These are phyloP conservation scores for Neoascia interrupta DNA, from an alignment of 2,888 invertebrate species.

Conservation along the genomic window DNA sequence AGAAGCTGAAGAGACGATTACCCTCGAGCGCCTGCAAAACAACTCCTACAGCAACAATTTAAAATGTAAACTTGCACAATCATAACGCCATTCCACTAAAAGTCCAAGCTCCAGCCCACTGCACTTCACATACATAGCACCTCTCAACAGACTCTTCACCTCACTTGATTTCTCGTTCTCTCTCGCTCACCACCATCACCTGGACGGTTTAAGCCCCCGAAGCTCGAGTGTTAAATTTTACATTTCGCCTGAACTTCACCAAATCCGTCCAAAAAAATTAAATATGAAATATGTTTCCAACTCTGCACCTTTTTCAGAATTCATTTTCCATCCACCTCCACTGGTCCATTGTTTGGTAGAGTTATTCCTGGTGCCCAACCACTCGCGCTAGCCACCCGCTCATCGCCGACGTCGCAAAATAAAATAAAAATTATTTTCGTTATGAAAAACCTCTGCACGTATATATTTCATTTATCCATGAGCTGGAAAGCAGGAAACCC, in stretches of 20 bases:
- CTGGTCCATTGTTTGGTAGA: slow-evolving; percentile 44
- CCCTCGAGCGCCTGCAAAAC: slow-evolving; percentile 50
- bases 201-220: slow-evolving; percentile 34
- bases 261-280: slow-evolving; percentile 69
- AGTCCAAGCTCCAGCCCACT: slow-evolving; percentile 34
- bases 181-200: slow-evolving; percentile 11
- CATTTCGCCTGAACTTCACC: slow-evolving; percentile 61
- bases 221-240: slow-evolving; percentile 65
- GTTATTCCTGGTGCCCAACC: slow-evolving; percentile 20
- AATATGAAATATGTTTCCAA: slow-evolving; percentile 69
- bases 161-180: background rate
- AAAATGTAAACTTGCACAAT: slow-evolving; percentile 68
- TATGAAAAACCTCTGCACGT: slow-evolving; percentile 37
- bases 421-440: slow-evolving; percentile 44
- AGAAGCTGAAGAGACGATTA: slow-evolving; percentile 40
- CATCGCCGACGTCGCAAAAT: slow-evolving; percentile 30
- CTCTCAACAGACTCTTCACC: slow-evolving; percentile 61
- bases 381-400: slow-evolving; percentile 20
- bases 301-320: slow-evolving; percentile 67
- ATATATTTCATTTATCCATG: slow-evolving; percentile 53
- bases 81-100: slow-evolving; percentile 44
- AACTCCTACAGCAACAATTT: slow-evolving; percentile 61
- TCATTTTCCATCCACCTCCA: slow-evolving; percentile 55
- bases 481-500: background rate
- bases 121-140: slow-evolving; percentile 64